Base-by-base conservation (phyloP, 2,888 invertebrate genomes). In the Arrhopalites spinosus region DNA sequence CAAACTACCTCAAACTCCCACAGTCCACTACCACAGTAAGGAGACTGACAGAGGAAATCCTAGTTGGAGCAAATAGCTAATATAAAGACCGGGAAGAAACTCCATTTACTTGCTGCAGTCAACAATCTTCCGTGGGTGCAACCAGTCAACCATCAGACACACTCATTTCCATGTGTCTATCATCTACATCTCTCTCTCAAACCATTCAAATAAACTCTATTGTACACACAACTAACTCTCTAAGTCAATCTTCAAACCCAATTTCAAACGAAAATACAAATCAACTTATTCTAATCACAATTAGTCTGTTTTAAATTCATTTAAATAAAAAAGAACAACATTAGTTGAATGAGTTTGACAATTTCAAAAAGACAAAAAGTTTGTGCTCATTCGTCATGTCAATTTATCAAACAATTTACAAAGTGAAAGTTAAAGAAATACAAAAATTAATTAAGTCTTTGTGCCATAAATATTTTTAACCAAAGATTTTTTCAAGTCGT, bases 61-160 rank as follows among this genome's bases (percentile, higher is more conserved):
- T 67, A 67, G 67, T 47, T 47, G 47, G 47, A 67, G 45, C 36
- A 25, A 36, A 67, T 53, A 53, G 70, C 70, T 70, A 70, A 70
- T 70, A 70, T 70, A 70, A 70, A 70, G 70, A 70, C 70, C 70
- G 70, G 70, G 53, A 30, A 27, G 70, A 64, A 30, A 23, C 56
- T 20, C 30, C 17, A 70, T 56, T 30, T 7, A 3, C 36, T 59
- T 27, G 30, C 47, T 64, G 50, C 73, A 73, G 73, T 73, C 73
- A 73, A 64, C 29, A 73, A 73, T 73, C 73, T 50, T 70, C 70
- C 68, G 47, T 47, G 53, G 56, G 70, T 70, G 56, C 36, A 70
- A 70, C 70, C 70, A 70, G 70, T 56, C 56, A 56, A 30, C 66
- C 15, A 43, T 15, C 66, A 36, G 45, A 17, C 50, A 56, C 69